These are phyloP conservation scores for Girardia tigrina DNA, from an alignment of 2,888 invertebrate genomes.

Conservation along the genomic window DNA sequence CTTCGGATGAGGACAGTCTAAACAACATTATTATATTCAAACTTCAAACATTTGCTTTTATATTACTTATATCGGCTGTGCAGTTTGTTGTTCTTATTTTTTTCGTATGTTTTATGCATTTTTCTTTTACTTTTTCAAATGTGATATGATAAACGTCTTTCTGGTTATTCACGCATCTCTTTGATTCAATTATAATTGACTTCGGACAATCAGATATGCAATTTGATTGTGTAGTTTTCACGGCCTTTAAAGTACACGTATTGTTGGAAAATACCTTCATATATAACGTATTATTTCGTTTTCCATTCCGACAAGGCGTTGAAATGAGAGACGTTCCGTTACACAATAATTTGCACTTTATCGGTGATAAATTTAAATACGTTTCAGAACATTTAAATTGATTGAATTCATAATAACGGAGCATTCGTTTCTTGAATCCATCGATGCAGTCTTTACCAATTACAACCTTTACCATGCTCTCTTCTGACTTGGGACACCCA, in stretches of 20 bases:
- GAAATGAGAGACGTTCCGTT: neutral
- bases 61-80: neutral
- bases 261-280: neutral
- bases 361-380: neutral
- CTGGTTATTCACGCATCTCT: neutral
- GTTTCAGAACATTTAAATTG: neutral
- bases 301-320: neutral
- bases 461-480: neutral
- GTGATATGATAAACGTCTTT: neutral
- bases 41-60: too few relatives aligned
- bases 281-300: neutral
- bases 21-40: too few relatives aligned
- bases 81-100: neutral
- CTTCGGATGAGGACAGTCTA: neutral
- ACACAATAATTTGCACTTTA: neutral
- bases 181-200: neutral
- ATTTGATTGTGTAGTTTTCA: neutral
- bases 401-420: neutral
- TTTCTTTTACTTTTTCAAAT: neutral
- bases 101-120: neutral
- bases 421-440: neutral
- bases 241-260: neutral
- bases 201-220: neutral
- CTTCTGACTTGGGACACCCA: neutral
- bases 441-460: neutral